These are phyloP conservation scores for Trachurus trachurus DNA, from an alignment of 2,797 vertebrate species.

Conservation along the genomic window DNA sequence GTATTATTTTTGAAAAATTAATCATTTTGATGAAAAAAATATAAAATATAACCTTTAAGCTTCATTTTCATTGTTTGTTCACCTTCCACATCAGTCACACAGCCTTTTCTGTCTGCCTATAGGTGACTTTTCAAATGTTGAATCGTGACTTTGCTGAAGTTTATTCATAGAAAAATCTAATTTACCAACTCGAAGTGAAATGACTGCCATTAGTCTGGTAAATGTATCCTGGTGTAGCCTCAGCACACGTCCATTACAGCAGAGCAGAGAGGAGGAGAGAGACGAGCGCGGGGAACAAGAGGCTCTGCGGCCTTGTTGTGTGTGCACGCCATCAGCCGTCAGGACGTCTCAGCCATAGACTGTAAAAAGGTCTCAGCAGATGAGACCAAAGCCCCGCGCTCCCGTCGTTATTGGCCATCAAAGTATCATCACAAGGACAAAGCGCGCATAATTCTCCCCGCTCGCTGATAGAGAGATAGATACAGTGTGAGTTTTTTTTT, in stretches of 20 bases:
- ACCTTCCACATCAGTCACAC: neutral
- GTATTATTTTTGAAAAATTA: no score
- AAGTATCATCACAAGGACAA: slow-evolving; percentile 54
- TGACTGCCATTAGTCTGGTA: neutral
- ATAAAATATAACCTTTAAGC: no score
- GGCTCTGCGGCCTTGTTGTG: slow-evolving; percentile 17
- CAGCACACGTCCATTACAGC: neutral
- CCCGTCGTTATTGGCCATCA: slow-evolving; percentile 63
- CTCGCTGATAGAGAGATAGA: slow-evolving; percentile 34
- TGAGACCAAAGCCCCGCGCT: slow-evolving; percentile 33
- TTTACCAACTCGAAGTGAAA: neutral
- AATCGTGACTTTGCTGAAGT: neutral
- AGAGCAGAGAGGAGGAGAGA: neutral
- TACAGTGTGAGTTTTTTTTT: neutral
- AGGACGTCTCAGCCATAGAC: slow-evolving; percentile 35
- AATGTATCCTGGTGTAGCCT: neutral
- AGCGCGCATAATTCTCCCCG: slow-evolving; percentile 14
- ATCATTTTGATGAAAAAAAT: no score
- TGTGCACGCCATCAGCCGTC: slow-evolving; percentile 36
- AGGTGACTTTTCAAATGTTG: neutral
- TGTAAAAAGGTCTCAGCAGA: slow-evolving; percentile 36
- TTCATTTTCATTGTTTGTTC: neutral
- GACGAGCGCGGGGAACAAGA: neutral
- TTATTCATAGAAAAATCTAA: neutral
- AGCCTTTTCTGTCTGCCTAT: neutral